phyloP scores from a whole-genome alignment of 2,888 invertebrate species.

The Congeria kusceri region DNA sequence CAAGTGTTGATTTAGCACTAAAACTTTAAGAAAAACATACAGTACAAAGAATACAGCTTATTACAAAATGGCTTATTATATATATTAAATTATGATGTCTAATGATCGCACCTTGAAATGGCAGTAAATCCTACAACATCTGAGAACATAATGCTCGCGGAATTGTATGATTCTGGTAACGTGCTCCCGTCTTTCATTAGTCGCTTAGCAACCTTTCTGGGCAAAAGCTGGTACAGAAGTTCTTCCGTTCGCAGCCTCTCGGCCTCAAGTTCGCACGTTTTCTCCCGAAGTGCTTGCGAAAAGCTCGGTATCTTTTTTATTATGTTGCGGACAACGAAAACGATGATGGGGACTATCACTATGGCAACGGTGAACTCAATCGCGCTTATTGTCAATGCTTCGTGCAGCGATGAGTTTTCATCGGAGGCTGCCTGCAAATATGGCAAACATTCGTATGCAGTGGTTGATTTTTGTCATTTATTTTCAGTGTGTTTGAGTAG shows the following conservation, averaged over 20 bases:
- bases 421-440: conserved; percentile 15
- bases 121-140: conserved; percentile 61
- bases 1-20: no score
- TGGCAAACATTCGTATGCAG: no score
- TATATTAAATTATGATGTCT: no score
- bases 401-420: conserved; percentile 23
- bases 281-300: conserved; percentile 27
- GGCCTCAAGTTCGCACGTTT: conserved; percentile 49
- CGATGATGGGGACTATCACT: conserved; percentile 38
- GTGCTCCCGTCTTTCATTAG: conserved; percentile 47
- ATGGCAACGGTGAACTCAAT: conserved; percentile 48
- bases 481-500: no score
- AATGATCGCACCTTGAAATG: conserved; percentile 37
- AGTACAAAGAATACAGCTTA: no score
- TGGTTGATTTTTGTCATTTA: no score
- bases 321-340: conserved; percentile 47
- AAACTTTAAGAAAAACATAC: no score
- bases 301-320: conserved; percentile 49
- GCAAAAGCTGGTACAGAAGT: conserved; percentile 63
- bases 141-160: conserved; percentile 66
- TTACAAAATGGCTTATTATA: no score
- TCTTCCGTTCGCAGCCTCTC: conserved; percentile 59
- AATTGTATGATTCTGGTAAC: conserved; percentile 55
- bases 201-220: conserved; percentile 54
- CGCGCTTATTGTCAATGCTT: conserved; percentile 24